Percentiles rank a stretch among this genome's conserved stretches.
Evolutionary conservation across 2,113 vertebrate genomes (phyloP).

Genomic region (Arothron firmamentum): DNA sequence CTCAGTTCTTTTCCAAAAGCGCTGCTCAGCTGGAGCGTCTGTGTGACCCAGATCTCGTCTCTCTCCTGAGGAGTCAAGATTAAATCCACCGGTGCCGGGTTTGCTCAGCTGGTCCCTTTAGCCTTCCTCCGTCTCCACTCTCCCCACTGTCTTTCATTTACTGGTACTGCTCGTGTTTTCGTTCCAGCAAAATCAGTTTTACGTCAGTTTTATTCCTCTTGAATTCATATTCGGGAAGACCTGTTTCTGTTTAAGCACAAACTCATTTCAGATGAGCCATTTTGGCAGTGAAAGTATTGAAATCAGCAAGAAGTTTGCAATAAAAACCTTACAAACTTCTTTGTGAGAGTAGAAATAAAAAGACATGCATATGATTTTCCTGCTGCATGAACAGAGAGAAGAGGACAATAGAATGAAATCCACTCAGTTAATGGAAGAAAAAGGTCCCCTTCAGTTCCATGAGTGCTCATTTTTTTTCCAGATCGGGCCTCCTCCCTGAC

Average conservation of each 20-base stretch:
- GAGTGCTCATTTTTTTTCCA: conserved; percentile 6
- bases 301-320: no score
- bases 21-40: conserved; percentile 8
- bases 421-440: no score
- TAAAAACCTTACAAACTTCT: no score
- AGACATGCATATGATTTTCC: no score
- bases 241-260: no score
- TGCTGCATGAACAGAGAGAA: no score
- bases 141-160: not conserved
- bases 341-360: no score
- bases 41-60: conserved; percentile 17
- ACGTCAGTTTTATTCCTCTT: not conserved
- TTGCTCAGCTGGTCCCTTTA: conserved; percentile 39
- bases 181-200: not conserved
- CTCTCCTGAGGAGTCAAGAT: conserved; percentile 31
- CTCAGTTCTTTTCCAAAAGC: not conserved
- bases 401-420: no score
- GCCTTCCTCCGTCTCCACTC: not conserved
- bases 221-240: not conserved
- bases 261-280: no score
- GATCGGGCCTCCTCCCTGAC: not conserved
- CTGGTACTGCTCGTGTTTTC: not conserved
- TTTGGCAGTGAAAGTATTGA: no score
- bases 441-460: no score
- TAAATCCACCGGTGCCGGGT: conserved; percentile 24